These are phyloP conservation scores for Scolanthus callimorphus DNA, from an alignment of 92 coral and sea anemone species.

Conservation along the genomic window DNA sequence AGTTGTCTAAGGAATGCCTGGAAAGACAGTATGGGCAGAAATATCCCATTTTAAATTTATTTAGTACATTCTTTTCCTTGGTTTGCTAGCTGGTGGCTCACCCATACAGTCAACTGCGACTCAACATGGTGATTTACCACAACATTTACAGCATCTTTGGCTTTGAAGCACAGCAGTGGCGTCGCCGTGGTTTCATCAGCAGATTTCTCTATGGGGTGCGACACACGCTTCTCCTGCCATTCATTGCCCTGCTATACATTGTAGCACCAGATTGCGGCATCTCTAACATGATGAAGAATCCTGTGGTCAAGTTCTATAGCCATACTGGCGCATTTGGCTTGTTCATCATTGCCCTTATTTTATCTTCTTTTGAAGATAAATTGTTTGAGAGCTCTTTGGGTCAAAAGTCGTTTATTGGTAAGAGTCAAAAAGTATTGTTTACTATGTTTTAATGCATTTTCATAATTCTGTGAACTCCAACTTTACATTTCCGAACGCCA, in stretches of 20 bases:
- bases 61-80: no score
- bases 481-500: no score
- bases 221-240: constrained; percentile 53
- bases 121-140: constrained; percentile 42
- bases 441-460: no score
- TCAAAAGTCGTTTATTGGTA: no score
- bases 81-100: constrained; percentile 53
- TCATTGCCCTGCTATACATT: constrained; percentile 25
- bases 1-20: no score
- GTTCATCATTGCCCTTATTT: constrained; percentile 31
- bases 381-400: constrained; percentile 16
- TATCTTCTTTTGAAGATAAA: constrained; percentile 45
- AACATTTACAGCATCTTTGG: constrained; percentile 26
- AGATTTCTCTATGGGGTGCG: constrained; percentile 17
- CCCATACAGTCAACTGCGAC: constrained; percentile 53
- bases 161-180: constrained; percentile 20
- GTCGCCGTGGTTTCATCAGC: constrained; percentile 22
- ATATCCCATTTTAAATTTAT: no score
- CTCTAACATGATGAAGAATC: constrained; percentile 28
- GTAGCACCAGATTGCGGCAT: constrained; percentile 32
- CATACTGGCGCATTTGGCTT: constrained; percentile 51
- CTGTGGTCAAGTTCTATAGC: constrained; percentile 47
- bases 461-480: no score
- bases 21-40: no score
- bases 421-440: no score